Evolutionary conservation across 1,140 invertebrate genomes (phyloP), one percentile per base, ranked within the genome.

Genomic region (Drosophila sturtevanti): DNA sequence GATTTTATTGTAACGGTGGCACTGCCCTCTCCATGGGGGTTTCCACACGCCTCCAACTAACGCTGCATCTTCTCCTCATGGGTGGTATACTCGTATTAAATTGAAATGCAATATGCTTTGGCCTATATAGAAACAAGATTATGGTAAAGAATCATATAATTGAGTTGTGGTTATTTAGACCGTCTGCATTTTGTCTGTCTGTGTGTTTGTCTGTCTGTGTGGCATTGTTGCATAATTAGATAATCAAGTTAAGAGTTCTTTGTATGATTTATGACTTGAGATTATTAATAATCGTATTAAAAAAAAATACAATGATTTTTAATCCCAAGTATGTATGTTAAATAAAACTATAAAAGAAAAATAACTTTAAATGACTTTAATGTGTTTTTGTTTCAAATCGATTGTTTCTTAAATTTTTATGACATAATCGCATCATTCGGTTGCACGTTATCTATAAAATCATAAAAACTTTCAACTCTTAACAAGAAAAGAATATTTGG

Each of bases 1-100:
- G 60, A 65, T 81, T 73, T 76, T 78, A 79, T 60, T 79, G 75
- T 82, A 86, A 86, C 82, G 81, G 81, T 86, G 81, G 84, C 81
- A 87, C 71, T 87, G 82, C 82, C 81, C 81, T 82, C 81, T 62
- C 72, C 72, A 31, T 74, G 66, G 79, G 79, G 67, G 70, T 75
- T 78, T 78, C 81, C 78, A 87, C 82, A 87, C 78, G n/a, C n/a
- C n/a, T n/a, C 72, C 87, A 63, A 24, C 27, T n/a, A 67, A 35
- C 70, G 55, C 61, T 51, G 12, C 10, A n/a, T n/a, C n/a, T n/a
- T n/a, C 37, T 18, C 41, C 41, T 71, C 73, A 85, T 11, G 76
- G 80, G 80, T 84, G 80, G 80, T 70, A 79, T 75, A 54, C n/a
- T n/a, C n/a, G n/a, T n/a, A n/a, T n/a, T 59, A 51, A 62, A 75